Evolutionary conservation across 2,888 invertebrate species (phyloP), one percentile per base, ranked within the genome.

Genomic region (Platycheirus rosarum): DNA sequence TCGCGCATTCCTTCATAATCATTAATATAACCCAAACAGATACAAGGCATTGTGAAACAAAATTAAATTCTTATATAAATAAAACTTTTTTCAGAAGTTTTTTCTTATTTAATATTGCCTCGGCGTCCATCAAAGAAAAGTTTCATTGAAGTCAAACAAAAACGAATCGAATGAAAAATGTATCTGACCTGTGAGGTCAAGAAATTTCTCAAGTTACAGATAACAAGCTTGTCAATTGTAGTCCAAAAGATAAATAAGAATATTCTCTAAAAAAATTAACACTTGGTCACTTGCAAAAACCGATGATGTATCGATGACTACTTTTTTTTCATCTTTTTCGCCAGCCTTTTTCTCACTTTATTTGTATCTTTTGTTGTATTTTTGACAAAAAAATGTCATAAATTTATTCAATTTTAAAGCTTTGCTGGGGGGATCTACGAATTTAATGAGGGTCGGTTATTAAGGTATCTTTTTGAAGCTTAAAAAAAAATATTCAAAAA

Each of bases 181-280:
- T 76, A 63, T 70, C 63, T 76, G 70, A 76, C 70, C 70, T 32
- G n/a, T 46, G 70, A 63, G 76, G 76, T 76, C 70, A 70, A 20
- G 42, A 62, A 32, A 48, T 63, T 55, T 37, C n/a, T 40, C 57
- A 55, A 26, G 16, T 42, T n/a, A 14, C 18, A 23, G 20, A 55
- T 55, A 37, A 55, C 23, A n/a, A 20, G 37, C 55, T 55, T 37
- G 18, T 55, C 16, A 53, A 53, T 37, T 55, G 53, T 13, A 7
- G n/a, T 55, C 11, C 20, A 20, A 20, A 35, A 18, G 18, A 51
- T 3, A 32, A 4, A n/a, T 2, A 8, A 14, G 0, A 14, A 14
- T 16, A 23, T 1, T 20, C n/a, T n/a, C 16, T 18, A 35, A 53
- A 20, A n/a, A 20, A 7, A 53, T 11, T 20, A 23, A 37, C 53